Conservation (phyloP, 1,140 invertebrate species). For the Solen grandis region DNA sequence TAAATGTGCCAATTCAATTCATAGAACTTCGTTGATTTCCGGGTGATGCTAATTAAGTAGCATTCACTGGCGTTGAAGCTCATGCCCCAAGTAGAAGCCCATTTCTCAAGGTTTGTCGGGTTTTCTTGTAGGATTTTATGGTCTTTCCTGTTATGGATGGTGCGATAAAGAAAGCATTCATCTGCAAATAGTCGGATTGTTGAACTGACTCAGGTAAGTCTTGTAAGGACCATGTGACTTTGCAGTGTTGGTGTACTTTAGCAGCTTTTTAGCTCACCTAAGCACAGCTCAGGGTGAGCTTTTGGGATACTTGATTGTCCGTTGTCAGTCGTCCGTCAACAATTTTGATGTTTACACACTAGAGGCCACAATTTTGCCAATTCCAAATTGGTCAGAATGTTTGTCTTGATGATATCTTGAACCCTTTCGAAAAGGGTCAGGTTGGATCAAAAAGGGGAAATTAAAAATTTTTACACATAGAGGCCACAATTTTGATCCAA, state of each 20-base stretch:
- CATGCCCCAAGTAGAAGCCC: conserved; percentile 54
- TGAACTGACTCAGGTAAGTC: conserved; percentile 54
- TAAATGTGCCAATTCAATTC: conserved; percentile 46
- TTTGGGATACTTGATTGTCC: too few species aligned
- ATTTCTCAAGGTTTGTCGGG: conserved; percentile 39
- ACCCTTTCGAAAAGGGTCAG: too few species aligned
- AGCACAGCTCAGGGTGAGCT: too few species aligned
- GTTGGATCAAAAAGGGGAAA: conserved; percentile 46
- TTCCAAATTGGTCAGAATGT: too few species aligned
- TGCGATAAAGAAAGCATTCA: conserved; percentile 51
- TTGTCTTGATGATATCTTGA: too few species aligned
- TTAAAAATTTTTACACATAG: conserved; percentile 36
- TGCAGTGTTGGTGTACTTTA: conserved; percentile 32
- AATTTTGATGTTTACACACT: too few species aligned
- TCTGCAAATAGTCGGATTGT: conserved; percentile 48
- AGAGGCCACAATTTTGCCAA: too few species aligned
- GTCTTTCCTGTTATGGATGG: too few species aligned
- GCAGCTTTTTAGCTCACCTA: conserved; percentile 52
- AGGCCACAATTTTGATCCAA: too few species aligned
- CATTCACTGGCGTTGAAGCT: too few species aligned
- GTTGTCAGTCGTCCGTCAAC: too few species aligned
- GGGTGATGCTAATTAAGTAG: too few species aligned
- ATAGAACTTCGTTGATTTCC: conserved; percentile 25
- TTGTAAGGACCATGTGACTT: conserved; percentile 57
- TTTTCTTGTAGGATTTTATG: conserved; percentile 58